These are phyloP conservation scores for Pseudoatta argentina DNA, from an alignment of 1,140 invertebrate genomes.

Conservation along the genomic window DNA sequence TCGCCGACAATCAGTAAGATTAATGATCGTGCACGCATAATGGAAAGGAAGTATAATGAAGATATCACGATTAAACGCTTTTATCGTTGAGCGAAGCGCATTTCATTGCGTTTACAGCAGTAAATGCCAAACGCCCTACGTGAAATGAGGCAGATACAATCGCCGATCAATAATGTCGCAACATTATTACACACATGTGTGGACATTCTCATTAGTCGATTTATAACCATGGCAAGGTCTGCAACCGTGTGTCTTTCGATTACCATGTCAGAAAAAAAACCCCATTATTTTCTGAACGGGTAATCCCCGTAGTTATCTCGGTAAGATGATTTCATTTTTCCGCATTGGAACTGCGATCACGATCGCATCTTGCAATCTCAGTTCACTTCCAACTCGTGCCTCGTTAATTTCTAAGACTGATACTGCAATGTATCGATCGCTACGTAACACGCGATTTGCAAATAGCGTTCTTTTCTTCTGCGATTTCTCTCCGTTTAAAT, in stretches of 20 bases:
- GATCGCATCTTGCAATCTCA: not conserved
- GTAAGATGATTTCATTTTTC: not conserved
- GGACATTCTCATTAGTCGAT: not conserved
- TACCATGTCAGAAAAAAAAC: not conserved
- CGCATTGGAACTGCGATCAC: slow-evolving; percentile 7
- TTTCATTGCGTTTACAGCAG: not conserved
- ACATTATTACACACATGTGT: not conserved
- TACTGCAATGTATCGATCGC: not conserved
- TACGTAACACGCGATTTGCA: slow-evolving; percentile 37
- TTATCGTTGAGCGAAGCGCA: not conserved
- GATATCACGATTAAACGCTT: slow-evolving; percentile 4
- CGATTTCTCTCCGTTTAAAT: not conserved
- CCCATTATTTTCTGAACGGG: not conserved
- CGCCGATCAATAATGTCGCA: not conserved
- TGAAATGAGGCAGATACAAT: not conserved
- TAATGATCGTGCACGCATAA: not conserved
- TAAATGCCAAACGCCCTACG: not conserved
- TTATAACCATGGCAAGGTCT: not conserved
- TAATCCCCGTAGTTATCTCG: not conserved
- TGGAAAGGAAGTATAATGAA: slow-evolving; percentile 27
- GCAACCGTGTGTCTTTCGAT: not conserved
- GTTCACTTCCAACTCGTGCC: not conserved
- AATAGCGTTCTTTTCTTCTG: slow-evolving; percentile 1
- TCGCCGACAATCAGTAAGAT: slow-evolving; percentile 11
- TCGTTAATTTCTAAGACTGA: slow-evolving; percentile 28